Conservation (phyloP, 2,888 invertebrate genomes). For the Drosophila tripunctata region DNA sequence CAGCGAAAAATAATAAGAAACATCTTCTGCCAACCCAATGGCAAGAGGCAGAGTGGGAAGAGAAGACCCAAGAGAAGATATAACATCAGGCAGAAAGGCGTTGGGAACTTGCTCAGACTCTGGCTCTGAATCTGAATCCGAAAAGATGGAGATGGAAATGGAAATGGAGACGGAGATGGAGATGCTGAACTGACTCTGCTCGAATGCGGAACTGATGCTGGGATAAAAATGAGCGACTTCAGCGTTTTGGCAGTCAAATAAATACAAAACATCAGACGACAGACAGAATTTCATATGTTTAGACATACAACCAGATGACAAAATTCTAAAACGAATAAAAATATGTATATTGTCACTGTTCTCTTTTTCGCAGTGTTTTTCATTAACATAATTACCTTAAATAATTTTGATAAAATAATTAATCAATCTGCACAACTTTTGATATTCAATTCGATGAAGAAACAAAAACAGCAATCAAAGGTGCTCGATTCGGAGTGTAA, state of each 20-base stretch:
- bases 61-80: neutral
- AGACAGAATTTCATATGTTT: constrained; percentile 46
- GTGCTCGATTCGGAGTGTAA: neutral
- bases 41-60: constrained; percentile 20
- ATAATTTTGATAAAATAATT: no score
- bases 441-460: no score
- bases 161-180: constrained; percentile 28
- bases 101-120: constrained; percentile 16
- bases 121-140: constrained; percentile 8
- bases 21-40: constrained; percentile 54
- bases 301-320: constrained; percentile 33
- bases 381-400: neutral
- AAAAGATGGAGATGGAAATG: constrained; percentile 8
- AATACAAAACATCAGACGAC: constrained; percentile 62
- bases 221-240: constrained; percentile 70
- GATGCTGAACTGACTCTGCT: constrained; percentile 39
- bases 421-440: no score
- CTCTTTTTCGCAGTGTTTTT: neutral
- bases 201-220: constrained; percentile 70
- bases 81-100: constrained; percentile 2
- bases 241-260: constrained; percentile 74
- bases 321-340: constrained; percentile 27
- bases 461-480: neutral
- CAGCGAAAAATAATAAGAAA: constrained; percentile 81
- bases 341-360: constrained; percentile 8